These are phyloP conservation scores for Colius striatus DNA, from an alignment of 2,113 vertebrate species.

Conservation along the genomic window DNA sequence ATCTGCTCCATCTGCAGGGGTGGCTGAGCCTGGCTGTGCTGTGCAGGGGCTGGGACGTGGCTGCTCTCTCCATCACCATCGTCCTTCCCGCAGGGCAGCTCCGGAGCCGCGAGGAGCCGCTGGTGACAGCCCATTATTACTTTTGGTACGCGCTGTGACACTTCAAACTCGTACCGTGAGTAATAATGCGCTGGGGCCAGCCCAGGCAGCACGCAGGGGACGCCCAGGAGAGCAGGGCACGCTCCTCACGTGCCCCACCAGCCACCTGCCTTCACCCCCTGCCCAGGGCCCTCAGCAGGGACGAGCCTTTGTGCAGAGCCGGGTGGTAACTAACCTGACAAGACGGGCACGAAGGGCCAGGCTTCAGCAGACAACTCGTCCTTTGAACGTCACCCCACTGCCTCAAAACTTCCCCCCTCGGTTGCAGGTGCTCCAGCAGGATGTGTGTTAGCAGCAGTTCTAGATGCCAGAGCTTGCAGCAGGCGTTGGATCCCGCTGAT, in stretches of 20 bases:
- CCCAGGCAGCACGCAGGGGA: conserved; percentile 40
- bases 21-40: neutral
- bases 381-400: neutral
- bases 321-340: neutral
- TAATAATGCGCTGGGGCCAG: conserved; percentile 98
- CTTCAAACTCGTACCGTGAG: conserved; percentile 99
- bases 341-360: accelerated
- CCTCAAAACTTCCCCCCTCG: neutral
- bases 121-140: conserved; percentile 96
- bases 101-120: conserved; percentile 13
- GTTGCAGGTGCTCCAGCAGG: conserved; percentile 27
- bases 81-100: neutral
- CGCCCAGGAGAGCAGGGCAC: neutral
- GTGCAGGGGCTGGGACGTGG: accelerated
- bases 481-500: neutral
- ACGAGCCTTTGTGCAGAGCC: neutral
- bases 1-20: neutral
- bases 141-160: conserved; percentile 99
- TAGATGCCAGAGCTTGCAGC: neutral
- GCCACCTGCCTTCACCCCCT: neutral
- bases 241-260: accelerated
- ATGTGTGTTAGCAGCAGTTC: neutral
- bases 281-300: neutral
- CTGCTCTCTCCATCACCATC: neutral
- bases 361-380: accelerated